These are phyloP conservation scores for Eulemur albifrons DNA, from an alignment of 2,797 vertebrate species.

Conservation along the genomic window DNA sequence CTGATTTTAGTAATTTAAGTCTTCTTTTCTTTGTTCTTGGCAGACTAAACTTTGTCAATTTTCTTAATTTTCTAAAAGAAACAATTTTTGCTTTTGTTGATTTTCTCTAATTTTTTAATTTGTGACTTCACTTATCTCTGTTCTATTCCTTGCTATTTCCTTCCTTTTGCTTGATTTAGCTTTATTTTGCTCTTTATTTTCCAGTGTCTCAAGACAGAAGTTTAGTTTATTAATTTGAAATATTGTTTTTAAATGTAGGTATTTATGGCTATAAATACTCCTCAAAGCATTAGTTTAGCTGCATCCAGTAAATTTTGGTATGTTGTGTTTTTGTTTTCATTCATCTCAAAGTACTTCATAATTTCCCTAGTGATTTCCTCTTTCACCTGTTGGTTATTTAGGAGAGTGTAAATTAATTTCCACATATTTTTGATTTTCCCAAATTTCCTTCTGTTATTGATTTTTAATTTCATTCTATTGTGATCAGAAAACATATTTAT, in stretches of 20 bases:
- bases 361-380: not conserved
- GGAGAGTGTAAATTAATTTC: not conserved
- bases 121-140: not conserved
- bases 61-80: not conserved
- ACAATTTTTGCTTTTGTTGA: not conserved
- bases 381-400: not conserved
- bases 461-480: not conserved
- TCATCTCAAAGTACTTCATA: not conserved
- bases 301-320: fast-evolving
- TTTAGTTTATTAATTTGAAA: not conserved
- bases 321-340: fast-evolving
- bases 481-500: not conserved
- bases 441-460: not conserved
- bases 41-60: not conserved
- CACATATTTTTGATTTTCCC: not conserved
- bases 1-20: not conserved
- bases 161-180: not conserved
- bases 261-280: no score
- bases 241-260: not conserved
- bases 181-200: not conserved
- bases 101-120: not conserved
- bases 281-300: no score
- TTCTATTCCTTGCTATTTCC: not conserved
- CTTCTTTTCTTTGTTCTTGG: not conserved
- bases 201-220: not conserved